Percentiles rank a stretch among this genome's conserved stretches.
Evolutionary conservation across 2,888 invertebrate species (phyloP).

Genomic region (Polymixis lichenea): DNA sequence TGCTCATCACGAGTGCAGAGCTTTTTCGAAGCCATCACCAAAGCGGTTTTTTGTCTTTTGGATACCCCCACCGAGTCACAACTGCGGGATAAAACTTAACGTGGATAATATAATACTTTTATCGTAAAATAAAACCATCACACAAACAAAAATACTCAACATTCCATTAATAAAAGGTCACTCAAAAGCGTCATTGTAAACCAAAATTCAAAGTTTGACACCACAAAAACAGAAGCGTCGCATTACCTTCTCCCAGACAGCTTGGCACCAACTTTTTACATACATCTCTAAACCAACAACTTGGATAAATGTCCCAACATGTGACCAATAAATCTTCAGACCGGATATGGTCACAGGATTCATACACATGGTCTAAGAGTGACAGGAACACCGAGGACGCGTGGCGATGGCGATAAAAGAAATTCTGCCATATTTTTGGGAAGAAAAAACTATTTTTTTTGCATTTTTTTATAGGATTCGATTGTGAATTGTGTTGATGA

Average conservation of each 20-base stretch:
- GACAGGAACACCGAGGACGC: slow-evolving; percentile 50
- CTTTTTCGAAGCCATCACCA: background rate
- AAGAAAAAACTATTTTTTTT: slow-evolving; percentile 6
- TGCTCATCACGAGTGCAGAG: background rate
- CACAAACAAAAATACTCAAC: background rate
- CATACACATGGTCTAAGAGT: slow-evolving; percentile 39
- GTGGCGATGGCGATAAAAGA: slow-evolving; percentile 46
- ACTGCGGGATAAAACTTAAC: background rate
- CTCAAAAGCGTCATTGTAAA: slow-evolving; percentile 43
- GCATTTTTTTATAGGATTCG: slow-evolving; percentile 12
- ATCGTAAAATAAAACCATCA: background rate
- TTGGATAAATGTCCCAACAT: slow-evolving; percentile 69
- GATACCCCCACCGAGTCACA: background rate
- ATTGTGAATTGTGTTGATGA: slow-evolving; percentile 21
- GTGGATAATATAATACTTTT: background rate
- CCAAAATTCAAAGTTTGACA: slow-evolving; percentile 21
- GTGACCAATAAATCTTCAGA: slow-evolving; percentile 79
- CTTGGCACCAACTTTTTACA: slow-evolving; percentile 84
- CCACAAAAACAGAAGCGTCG: slow-evolving; percentile 54
- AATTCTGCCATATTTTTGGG: slow-evolving; percentile 11
- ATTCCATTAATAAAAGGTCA: slow-evolving; percentile 1
- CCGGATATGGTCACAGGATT: slow-evolving; percentile 82
- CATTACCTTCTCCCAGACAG: slow-evolving; percentile 75
- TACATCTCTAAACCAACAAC: slow-evolving; percentile 67
- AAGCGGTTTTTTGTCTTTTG: background rate